phyloP scores from a whole-genome alignment of 2,888 invertebrate genomes.

The Meliscaeva auricollis region DNA sequence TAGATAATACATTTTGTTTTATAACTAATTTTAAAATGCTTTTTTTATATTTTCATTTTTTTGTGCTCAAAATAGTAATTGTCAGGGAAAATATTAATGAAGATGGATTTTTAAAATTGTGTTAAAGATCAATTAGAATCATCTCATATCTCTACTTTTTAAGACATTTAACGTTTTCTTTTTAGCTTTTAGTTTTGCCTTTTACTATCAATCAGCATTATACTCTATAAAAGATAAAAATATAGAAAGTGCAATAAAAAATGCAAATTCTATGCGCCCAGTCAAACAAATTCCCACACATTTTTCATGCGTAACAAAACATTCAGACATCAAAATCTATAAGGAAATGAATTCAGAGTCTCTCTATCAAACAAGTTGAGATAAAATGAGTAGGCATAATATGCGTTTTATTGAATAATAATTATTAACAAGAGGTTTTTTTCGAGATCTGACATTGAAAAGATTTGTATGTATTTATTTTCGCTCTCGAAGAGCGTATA shows the following conservation, averaged over 20 bases:
- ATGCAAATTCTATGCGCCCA: background rate
- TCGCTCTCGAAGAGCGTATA: background rate
- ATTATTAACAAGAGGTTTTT: background rate
- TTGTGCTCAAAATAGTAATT: too few relatives aligned
- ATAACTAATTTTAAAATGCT: too few relatives aligned
- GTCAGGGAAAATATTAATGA: too few relatives aligned
- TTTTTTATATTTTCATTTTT: too few relatives aligned
- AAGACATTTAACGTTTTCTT: too few relatives aligned
- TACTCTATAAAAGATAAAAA: too few relatives aligned
- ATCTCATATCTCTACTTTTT: too few relatives aligned
- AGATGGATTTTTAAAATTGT: too few relatives aligned
- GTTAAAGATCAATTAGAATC: too few relatives aligned
- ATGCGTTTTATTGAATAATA: background rate
- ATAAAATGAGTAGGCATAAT: constrained; percentile 14
- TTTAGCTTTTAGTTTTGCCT: background rate
- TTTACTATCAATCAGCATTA: background rate
- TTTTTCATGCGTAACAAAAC: background rate
- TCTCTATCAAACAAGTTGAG: background rate
- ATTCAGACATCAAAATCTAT: background rate
- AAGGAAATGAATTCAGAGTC: constrained; percentile 11
- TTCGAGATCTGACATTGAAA: constrained; percentile 1
- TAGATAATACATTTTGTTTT: too few relatives aligned
- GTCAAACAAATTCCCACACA: background rate
- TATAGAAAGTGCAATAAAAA: constrained; percentile 7
- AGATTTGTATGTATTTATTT: background rate